Base-by-base conservation (phyloP, 2,888 invertebrate species). In the Andricus curvator region DNA sequence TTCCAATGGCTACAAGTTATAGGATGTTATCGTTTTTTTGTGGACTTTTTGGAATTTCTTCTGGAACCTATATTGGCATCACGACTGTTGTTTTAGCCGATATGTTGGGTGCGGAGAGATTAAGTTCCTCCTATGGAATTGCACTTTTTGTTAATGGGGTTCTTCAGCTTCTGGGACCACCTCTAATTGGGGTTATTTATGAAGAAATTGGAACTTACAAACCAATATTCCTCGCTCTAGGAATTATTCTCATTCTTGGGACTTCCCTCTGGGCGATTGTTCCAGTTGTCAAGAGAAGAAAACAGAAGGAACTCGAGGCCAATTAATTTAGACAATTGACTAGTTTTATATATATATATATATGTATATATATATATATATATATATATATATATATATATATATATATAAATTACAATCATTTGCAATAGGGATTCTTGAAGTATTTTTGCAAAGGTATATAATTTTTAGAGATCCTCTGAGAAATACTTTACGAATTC, bases 1-100 rank as follows among this genome's bases (percentile, higher is more conserved):
- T 97, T 84, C 97, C 97, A 0, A 93, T 96, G 83, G 95, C 95
- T 22, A 90, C 93, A 0, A 94, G 94, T 76, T 97, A 97, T 90
- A 91, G 93, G 1, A 94, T 94, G 81, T 94, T 97, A 0, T 95
- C 96, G 78, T 94, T 94, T 48, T 96, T 96, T 89, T 97, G 97
- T 90, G 95, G 95, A 0, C 90, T 96, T 2, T 97, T 97, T 89
- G 97, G 97, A 0, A 93, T 97, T 20, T 96, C 97, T 0, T 97
- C 97, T 0, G 97, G 97, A 9, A 95, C 96, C 33, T 97, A 97
- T 90, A 97, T 97, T 0, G 97, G 97, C 2, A 96, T 97, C n/a
- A 97, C 97, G 0, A 97, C 97, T 1, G 95, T 97, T 68, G 96
- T 97, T 5, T 96, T 97, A 95, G 96, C 97, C 0, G 97, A 97